These are phyloP conservation scores for Neoaliturus tenellus DNA, from an alignment of 2,888 invertebrate species.

Conservation along the genomic window DNA sequence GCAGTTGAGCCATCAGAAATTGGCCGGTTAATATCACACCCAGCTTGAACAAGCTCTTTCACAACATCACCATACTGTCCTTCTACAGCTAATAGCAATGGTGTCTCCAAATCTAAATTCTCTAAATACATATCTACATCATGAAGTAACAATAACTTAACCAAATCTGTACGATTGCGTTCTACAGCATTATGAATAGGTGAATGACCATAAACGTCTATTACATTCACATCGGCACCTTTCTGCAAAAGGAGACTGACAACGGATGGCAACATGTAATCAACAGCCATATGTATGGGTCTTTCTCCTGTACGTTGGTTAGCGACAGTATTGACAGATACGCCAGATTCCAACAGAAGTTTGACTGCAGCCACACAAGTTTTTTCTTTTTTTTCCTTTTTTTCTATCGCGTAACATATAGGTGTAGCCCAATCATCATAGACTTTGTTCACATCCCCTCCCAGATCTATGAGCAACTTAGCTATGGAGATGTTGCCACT, in stretches of 20 bases:
- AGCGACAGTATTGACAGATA: background rate
- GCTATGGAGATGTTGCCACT: background rate
- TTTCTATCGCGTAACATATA: background rate
- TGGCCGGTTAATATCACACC: background rate
- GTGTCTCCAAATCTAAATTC: background rate
- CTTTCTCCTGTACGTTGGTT: background rate
- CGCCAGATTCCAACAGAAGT: conserved; percentile 5
- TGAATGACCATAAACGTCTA: background rate
- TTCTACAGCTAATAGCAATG: conserved; percentile 11
- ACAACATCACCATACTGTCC: background rate
- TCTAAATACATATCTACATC: background rate
- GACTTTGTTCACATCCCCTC: background rate
- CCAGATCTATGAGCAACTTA: background rate
- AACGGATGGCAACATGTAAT: background rate
- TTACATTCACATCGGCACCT: conserved; percentile 12
- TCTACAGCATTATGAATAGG: conserved; percentile 3
- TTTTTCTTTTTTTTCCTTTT: background rate
- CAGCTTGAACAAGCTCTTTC: background rate
- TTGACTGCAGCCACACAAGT: conserved; percentile 1
- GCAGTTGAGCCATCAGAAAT: background rate
- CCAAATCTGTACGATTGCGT: background rate
- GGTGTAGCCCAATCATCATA: background rate
- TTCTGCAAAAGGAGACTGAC: conserved; percentile 38
- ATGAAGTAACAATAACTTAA: background rate
- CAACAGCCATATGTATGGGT: conserved; percentile 2